Base-by-base conservation (phyloP, 2,113 vertebrate species). In the Eulacestoma nigropectus region DNA sequence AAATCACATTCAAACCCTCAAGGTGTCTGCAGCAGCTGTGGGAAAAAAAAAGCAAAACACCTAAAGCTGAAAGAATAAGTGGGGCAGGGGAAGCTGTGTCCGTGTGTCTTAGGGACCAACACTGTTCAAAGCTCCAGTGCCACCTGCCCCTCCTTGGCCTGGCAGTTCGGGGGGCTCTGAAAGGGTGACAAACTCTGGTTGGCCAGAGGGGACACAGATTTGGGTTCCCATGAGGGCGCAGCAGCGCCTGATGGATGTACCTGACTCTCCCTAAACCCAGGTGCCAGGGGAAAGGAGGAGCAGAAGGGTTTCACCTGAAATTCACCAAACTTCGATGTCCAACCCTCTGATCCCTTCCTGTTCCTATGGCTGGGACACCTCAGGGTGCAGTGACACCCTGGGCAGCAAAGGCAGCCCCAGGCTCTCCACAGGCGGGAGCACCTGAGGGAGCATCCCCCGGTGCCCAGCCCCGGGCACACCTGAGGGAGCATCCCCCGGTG, bases 121-220 rank as follows among this genome's bases (percentile, higher is more conserved):
- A 37, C 13, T 5, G 18, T 1, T 13, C 16, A 20, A 25, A 26
- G 14, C 11, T 19, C 10, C n/a, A 2, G 37, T 4, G 25, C 4
- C 68, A 14, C 33, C 42, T 29, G 69, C 9, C 30, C 55, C 37
- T 47, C 44, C 59, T 29, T 0, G 5, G 73, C 59, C 67, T 33
- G 57, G n/a, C 33, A 12, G 6, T 3, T 20, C 7, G 11, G 0
- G 75, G 15, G 53, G 29, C 74, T 35, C 50, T 7, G 59, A 18
- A 27, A 63, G 5, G 3, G n/a, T 25, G 57, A 47, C 44, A 37
- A 59, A 37, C 27, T 14, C 56, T 8, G 62, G 1, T 2, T 0
- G 1, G 7, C 2, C 1, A 8, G 47, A 11, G 0, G 2, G 16
- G 55, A 46, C 18, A 2, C 1, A 3, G 16, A 8, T 7, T 3